phyloP scores from a whole-genome alignment of 1,140 invertebrate genomes.

The Polypedilum vanderplanki region DNA sequence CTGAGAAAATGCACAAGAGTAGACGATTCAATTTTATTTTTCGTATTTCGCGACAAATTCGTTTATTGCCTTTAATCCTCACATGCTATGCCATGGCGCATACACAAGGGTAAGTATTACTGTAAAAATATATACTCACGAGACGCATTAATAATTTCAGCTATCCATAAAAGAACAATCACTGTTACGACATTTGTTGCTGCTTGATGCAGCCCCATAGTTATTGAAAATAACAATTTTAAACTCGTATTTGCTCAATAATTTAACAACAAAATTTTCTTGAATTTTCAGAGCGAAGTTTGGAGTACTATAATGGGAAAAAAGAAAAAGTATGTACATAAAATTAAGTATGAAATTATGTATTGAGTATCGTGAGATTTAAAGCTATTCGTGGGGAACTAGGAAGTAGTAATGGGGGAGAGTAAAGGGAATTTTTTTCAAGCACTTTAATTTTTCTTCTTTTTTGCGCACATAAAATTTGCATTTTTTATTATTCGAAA shows the following conservation, averaged over 20 bases:
- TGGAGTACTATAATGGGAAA: neutral
- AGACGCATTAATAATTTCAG: constrained; percentile 23
- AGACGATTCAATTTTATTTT: too few relatives aligned
- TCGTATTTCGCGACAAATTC: too few relatives aligned
- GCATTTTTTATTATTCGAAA: too few relatives aligned
- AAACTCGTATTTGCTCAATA: constrained; percentile 13
- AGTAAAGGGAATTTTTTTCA: neutral
- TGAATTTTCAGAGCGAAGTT: neutral
- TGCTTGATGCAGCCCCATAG: constrained; percentile 15
- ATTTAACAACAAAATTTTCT: constrained; percentile 1
- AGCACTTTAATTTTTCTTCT: neutral
- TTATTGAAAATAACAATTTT: constrained; percentile 13
- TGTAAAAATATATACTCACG: constrained; percentile 10
- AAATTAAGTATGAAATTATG: constrained; percentile 20
- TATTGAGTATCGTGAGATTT: neutral
- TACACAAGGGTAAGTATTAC: too few relatives aligned
- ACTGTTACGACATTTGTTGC: constrained; percentile 17
- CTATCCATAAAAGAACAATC: constrained; percentile 23
- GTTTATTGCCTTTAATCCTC: too few relatives aligned
- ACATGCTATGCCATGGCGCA: too few relatives aligned
- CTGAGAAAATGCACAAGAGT: too few relatives aligned
- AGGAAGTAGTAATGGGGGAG: too few relatives aligned
- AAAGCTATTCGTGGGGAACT: neutral
- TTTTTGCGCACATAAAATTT: neutral
- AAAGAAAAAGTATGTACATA: neutral